Evolutionary conservation across 1,140 invertebrate species (phyloP).

Genomic region (Eriocheir sinensis): DNA sequence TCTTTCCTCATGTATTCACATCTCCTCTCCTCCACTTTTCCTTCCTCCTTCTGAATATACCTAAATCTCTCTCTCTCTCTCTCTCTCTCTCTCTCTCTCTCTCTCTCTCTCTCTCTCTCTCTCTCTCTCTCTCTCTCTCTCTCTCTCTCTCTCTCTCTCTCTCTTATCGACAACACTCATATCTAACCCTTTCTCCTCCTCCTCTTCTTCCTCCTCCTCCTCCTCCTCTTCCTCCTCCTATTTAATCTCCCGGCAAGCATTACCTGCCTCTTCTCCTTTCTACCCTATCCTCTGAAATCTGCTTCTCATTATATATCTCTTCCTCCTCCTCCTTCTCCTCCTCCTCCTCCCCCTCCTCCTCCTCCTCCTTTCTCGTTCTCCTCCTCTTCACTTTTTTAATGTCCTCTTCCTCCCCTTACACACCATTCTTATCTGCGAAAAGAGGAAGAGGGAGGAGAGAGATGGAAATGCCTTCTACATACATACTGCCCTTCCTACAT

Average conservation of each 20-base stretch:
- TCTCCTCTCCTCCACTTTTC: constrained; percentile 1
- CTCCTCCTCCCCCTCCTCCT: neutral
- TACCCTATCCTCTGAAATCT: neutral
- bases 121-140: constrained; percentile 28
- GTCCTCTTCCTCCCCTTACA: too few species aligned
- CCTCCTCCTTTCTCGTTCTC: neutral
- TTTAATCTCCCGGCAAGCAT: neutral
- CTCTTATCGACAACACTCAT: neutral
- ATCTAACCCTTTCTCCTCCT: neutral
- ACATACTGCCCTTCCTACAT: neutral
- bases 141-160: neutral
- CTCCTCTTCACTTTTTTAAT: neutral
- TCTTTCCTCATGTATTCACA: too few species aligned
- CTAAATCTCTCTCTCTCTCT: neutral
- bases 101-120: constrained; percentile 50
- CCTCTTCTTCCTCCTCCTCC: neutral
- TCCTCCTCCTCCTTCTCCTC: neutral
- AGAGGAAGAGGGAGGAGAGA: neutral
- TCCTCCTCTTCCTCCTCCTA: too few species aligned
- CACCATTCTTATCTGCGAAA: too few species aligned
- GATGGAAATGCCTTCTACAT: neutral
- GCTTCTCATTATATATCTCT: neutral
- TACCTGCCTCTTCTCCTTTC: neutral
- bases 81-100: constrained; percentile 17
- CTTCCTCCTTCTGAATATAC: neutral